Percentiles rank a stretch among this genome's conserved stretches.
Evolutionary conservation across 2,888 invertebrate species (phyloP).

Genomic region (Protonemura montana): DNA sequence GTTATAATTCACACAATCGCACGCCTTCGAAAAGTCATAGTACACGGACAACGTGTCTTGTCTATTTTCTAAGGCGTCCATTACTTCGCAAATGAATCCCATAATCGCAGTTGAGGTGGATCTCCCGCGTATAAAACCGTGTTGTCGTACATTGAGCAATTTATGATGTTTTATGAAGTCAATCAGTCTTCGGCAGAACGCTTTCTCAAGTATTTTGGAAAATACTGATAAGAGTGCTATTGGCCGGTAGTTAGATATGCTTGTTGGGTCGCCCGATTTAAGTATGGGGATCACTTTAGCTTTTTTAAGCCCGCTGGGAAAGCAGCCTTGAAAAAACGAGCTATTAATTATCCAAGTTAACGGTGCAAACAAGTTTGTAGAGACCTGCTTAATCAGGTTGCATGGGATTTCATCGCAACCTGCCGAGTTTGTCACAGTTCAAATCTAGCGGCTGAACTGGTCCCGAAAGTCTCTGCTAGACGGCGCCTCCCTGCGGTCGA

Average conservation of each 20-base stretch:
- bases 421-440: not conserved
- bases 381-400: not conserved
- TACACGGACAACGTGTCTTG: not conserved
- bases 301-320: not conserved
- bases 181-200: not conserved
- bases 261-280: not conserved
- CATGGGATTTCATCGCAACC: not conserved
- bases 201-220: conserved; percentile 14
- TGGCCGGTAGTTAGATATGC: not conserved
- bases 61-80: not conserved
- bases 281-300: not conserved
- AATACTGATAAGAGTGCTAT: not conserved
- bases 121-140: not conserved
- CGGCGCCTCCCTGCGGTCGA: too few species aligned
- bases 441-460: too few species aligned
- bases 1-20: not conserved
- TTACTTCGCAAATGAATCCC: not conserved
- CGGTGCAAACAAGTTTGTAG: not conserved
- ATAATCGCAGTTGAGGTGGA: not conserved
- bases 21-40: not conserved
- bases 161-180: not conserved
- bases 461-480: too few species aligned
- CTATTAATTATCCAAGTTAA: not conserved
- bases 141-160: not conserved
- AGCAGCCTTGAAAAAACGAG: not conserved